phyloP scores from a whole-genome alignment of 2,888 invertebrate genomes.

The Caenorhabditis auriculariae region DNA sequence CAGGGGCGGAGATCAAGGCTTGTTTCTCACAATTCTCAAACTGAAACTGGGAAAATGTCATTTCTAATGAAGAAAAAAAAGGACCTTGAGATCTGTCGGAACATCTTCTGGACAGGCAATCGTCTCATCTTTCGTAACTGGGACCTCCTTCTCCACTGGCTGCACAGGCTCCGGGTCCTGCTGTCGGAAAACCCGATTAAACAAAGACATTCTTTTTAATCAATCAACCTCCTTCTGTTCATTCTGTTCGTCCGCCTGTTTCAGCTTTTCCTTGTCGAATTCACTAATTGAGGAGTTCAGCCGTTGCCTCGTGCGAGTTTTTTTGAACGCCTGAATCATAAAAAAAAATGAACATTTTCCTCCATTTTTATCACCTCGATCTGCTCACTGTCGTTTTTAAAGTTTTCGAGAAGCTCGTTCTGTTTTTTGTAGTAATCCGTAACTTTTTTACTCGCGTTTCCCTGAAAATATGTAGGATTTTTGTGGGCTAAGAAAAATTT shows the following conservation, averaged over 20 bases:
- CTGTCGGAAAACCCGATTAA: too few species aligned
- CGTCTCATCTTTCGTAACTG: too few species aligned
- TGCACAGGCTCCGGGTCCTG: too few species aligned
- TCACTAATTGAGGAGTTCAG: neutral
- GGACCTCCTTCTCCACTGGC: too few species aligned
- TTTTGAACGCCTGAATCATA: neutral
- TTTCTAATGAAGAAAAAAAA: too few species aligned
- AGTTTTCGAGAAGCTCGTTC: slow-evolving; percentile 51
- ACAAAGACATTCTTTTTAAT: too few species aligned
- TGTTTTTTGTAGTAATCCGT: slow-evolving; percentile 53
- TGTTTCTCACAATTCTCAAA: neutral
- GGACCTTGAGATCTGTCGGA: too few species aligned
- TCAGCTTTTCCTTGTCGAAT: neutral
- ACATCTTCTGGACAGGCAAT: too few species aligned
- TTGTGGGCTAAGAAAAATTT: too few species aligned
- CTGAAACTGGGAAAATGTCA: too few species aligned
- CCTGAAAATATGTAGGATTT: too few species aligned
- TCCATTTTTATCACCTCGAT: slow-evolving; percentile 35
- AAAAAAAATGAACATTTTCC: slow-evolving; percentile 1
- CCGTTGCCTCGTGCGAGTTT: neutral
- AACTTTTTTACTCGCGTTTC: too few species aligned
- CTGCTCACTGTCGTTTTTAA: slow-evolving; percentile 50
- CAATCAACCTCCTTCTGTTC: neutral
- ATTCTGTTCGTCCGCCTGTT: neutral
- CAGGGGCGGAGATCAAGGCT: neutral